These are phyloP conservation scores for Ypsolopha scabrella DNA, from an alignment of 2,888 invertebrate genomes.

Conservation along the genomic window DNA sequence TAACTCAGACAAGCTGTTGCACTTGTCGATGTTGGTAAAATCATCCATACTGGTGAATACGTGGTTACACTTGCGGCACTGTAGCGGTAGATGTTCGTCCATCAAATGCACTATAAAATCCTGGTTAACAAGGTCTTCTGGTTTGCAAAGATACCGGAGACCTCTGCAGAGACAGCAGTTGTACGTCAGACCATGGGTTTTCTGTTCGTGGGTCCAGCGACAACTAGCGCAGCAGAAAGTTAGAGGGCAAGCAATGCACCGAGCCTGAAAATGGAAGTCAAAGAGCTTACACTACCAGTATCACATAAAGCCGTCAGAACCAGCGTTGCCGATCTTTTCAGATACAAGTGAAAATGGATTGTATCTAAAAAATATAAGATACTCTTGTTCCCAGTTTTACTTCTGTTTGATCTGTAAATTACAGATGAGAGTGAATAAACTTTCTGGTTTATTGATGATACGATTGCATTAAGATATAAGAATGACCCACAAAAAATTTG, in stretches of 20 bases:
- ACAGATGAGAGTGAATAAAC: no score
- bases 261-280: slow-evolving; percentile 31
- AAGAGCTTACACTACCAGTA: background rate
- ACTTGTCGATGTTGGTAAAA: slow-evolving; percentile 38
- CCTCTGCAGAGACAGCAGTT: slow-evolving; percentile 58
- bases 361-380: no score
- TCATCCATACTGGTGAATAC: slow-evolving; percentile 48
- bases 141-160: slow-evolving; percentile 36
- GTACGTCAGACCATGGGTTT: slow-evolving; percentile 40
- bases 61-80: slow-evolving; percentile 49
- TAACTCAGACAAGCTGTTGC: slow-evolving; percentile 49
- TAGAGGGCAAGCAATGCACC: slow-evolving; percentile 52
- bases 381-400: no score
- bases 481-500: no score
- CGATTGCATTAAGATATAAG: no score
- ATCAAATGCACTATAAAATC: slow-evolving; percentile 42
- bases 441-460: no score
- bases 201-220: slow-evolving; percentile 49
- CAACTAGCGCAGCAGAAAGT: slow-evolving; percentile 56
- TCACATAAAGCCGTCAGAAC: background rate
- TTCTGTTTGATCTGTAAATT: no score
- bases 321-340: background rate
- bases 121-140: slow-evolving; percentile 27
- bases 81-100: slow-evolving; percentile 43
- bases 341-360: background rate